A percentile compares a stretch with the other conserved stretches of the same genome.
phyloP scores from a whole-genome alignment of 2,888 invertebrate species.

The Troides helena region DNA sequence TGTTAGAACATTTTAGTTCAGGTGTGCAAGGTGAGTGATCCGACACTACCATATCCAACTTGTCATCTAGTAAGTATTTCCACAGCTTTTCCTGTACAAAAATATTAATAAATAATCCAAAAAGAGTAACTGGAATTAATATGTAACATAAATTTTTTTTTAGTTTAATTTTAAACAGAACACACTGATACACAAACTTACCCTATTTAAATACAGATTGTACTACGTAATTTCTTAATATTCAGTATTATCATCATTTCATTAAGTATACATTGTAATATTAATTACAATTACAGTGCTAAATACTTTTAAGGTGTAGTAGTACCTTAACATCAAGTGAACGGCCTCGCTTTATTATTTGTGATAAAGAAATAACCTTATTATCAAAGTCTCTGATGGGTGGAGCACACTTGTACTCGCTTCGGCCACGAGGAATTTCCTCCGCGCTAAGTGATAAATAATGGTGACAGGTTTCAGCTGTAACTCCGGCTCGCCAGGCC shows the following conservation, averaged over 20 bases:
- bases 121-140: no score
- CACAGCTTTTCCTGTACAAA: conserved; percentile 81
- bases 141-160: no score
- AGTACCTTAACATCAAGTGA: not conserved
- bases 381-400: conserved; percentile 83
- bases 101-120: not conserved
- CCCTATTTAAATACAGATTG: no score
- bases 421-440: conserved; percentile 81
- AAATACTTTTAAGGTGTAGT: not conserved
- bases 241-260: no score
- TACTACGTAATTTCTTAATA: no score
- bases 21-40: conserved; percentile 86
- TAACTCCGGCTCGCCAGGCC: conserved; percentile 77
- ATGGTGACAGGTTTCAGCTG: conserved; percentile 87
- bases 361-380: conserved; percentile 60
- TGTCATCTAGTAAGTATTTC: conserved; percentile 78
- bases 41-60: conserved; percentile 83
- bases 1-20: conserved; percentile 82
- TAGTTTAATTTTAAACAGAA: no score
- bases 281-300: not conserved
- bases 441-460: conserved; percentile 84
- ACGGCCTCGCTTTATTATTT: not conserved
- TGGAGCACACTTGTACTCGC: conserved; percentile 87
- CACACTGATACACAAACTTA: no score
- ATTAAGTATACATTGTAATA: no score